Conservation (phyloP, 2,888 invertebrate genomes). For the Acrobasis suavella region DNA sequence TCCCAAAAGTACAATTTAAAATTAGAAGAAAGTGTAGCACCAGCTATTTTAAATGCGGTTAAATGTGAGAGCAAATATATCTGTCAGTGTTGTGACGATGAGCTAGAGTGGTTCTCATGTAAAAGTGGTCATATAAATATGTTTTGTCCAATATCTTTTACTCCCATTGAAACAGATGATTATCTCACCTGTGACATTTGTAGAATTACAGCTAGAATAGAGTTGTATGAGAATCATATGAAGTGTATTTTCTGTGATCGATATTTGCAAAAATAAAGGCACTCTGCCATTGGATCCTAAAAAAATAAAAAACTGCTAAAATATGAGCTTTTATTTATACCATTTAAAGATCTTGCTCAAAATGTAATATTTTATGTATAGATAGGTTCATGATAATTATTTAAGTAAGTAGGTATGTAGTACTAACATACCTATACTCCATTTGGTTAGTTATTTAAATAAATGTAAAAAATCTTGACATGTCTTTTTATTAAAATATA, state of each 20-base stretch:
- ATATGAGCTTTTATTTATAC: not conserved
- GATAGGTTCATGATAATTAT: too few relatives aligned
- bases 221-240: constrained; percentile 47
- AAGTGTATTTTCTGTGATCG: constrained; percentile 68
- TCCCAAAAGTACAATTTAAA: constrained; percentile 50
- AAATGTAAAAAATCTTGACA: too few relatives aligned
- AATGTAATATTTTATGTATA: too few relatives aligned
- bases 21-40: constrained; percentile 37
- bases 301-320: constrained; percentile 3
- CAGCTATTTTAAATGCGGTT: constrained; percentile 35
- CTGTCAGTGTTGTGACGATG: constrained; percentile 66
- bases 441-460: too few relatives aligned
- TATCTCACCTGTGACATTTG: constrained; percentile 64
- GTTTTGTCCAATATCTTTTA: constrained; percentile 65
- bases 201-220: constrained; percentile 49
- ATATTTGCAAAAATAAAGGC: constrained; percentile 36
- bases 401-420: too few relatives aligned
- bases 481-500: too few relatives aligned
- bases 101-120: constrained; percentile 55
- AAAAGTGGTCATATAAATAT: constrained; percentile 58
- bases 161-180: constrained; percentile 54
- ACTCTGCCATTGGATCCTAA: not conserved
- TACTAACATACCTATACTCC: too few relatives aligned
- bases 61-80: constrained; percentile 38
- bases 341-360: too few relatives aligned